Evolutionary conservation across 2,113 vertebrate genomes (phyloP), one percentile per base, ranked within the genome.

Genomic region (Campylorhamphus procurvoides): DNA sequence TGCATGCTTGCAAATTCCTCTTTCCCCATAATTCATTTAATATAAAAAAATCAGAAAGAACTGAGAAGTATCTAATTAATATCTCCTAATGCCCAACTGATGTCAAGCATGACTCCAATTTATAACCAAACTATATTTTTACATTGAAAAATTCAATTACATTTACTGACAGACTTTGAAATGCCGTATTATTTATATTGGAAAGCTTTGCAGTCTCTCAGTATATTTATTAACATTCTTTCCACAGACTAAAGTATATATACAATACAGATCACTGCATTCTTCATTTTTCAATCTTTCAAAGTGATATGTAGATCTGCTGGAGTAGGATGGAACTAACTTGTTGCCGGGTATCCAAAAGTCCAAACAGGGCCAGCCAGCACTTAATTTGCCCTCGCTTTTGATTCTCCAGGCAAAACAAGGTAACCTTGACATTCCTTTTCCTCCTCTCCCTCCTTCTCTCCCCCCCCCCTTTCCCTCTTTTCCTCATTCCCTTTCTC

Each of bases 81-180:
- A 98, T 94, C 92, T 97, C 83, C 89, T 98, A 98, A 98, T 98
- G 93, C 83, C 91, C 95, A 98, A 95, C 90, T 97, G 97, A 97
- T 97, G 97, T 96, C 96, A 98, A 97, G 92, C 84, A 96, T 96
- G 56, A 96, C 93, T 97, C 97, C 75, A 97, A 97, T 98, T 97
- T 97, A 98, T 96, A 98, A 96, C 93, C 10, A 42, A 98, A 98
- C 86, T 94, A 66, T 97, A 97, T 98, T 98, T 98, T 98, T 97
- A 96, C 95, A 94, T 97, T 98, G 96, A 97, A 98, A 98, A 98
- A 97, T 97, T 98, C 95, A 98, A 97, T 98, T 98, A 97, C 94
- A 94, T 97, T 97, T 98, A 96, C 97, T 97, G 97, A 97, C 97
- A 98, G 94, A 93, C 92, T 98, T 98, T 97, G 96, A 98, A 98